Conservation (phyloP, 2,797 vertebrate species). For the Gorsachius magnificus region DNA sequence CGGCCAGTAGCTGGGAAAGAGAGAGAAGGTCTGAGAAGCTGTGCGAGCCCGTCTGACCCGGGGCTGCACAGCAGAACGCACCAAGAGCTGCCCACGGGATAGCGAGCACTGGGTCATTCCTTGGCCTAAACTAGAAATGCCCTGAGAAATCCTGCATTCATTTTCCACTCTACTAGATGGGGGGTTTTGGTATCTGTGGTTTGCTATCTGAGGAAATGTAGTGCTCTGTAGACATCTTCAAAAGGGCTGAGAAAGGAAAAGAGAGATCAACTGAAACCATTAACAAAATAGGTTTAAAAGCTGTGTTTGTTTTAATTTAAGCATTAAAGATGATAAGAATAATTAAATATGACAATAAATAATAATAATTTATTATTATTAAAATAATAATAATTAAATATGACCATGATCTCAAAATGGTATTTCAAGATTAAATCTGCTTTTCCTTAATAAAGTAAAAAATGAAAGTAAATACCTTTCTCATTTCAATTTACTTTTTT, state of each 20-base stretch:
- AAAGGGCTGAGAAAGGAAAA: neutral
- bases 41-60: rapidly evolving
- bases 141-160: neutral
- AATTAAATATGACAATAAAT: no score
- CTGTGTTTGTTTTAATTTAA: neutral
- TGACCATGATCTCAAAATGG: neutral
- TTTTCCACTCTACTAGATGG: neutral
- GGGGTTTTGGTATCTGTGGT: neutral
- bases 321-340: neutral
- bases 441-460: neutral
- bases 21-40: neutral
- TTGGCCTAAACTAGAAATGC: neutral
- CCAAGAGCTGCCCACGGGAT: neutral
- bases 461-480: neutral
- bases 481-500: neutral
- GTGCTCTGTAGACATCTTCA: neutral
- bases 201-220: neutral
- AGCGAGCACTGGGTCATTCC: neutral
- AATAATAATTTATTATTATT: no score
- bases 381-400: neutral
- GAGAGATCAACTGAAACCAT: neutral
- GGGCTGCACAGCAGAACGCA: neutral
- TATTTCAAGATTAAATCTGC: neutral
- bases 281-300: neutral
- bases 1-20: slow-evolving; percentile 86